These are phyloP conservation scores for Euspilapteryx auroguttella DNA, from an alignment of 2,888 invertebrate genomes.

Conservation along the genomic window DNA sequence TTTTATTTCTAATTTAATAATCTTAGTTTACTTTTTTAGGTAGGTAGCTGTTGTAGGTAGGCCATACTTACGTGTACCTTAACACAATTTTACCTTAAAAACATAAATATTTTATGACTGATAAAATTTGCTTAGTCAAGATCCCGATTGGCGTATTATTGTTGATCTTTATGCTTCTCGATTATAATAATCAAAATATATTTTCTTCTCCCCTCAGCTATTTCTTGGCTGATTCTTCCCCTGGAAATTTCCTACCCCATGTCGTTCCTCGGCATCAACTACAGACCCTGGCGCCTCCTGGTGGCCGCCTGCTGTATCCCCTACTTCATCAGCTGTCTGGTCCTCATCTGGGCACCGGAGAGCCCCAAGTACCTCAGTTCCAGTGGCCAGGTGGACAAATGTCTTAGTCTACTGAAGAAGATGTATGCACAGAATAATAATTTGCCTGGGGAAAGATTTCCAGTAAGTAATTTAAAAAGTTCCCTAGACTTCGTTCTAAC, in stretches of 20 bases:
- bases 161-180: too few species aligned
- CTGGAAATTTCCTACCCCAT: constrained; percentile 41
- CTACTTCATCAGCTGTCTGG: constrained; percentile 60
- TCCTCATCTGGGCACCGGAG: constrained; percentile 68
- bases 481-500: too few species aligned
- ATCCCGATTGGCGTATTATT: too few species aligned
- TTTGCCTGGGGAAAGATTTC: constrained; percentile 23
- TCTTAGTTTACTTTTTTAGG: too few species aligned
- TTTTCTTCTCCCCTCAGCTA: constrained; percentile 33
- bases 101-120: too few species aligned
- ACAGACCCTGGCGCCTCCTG: constrained; percentile 77
- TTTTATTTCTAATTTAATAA: too few species aligned
- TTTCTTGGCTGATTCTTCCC: constrained; percentile 72
- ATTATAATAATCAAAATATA: neutral
- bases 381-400: constrained; percentile 59
- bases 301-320: constrained; percentile 68
- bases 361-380: constrained; percentile 77
- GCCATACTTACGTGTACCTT: too few species aligned
- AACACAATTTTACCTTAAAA: too few species aligned
- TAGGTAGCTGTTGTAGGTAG: too few species aligned
- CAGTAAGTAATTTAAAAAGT: constrained; percentile 18
- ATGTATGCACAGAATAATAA: constrained; percentile 35
- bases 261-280: constrained; percentile 49
- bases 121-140: too few species aligned
- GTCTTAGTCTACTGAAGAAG: constrained; percentile 45